phyloP scores from a whole-genome alignment of 2,797 vertebrate species.

The Trachurus trachurus region DNA sequence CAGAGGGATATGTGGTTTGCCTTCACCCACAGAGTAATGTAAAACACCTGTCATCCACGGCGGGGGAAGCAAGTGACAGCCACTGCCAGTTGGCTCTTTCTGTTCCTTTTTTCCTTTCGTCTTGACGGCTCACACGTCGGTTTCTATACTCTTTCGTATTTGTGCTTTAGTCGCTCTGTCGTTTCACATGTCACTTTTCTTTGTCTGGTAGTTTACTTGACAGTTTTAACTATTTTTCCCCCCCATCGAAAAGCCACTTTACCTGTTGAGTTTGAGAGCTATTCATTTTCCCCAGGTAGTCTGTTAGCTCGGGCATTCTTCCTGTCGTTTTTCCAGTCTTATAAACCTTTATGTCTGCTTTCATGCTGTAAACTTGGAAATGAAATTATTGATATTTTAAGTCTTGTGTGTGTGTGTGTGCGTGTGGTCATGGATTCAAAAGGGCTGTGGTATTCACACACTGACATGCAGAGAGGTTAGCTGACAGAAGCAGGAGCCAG shows the following conservation, averaged over 20 bases:
- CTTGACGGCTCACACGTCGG: conserved; percentile 51
- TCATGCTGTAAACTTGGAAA: conserved; percentile 41
- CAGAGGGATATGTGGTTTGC: conserved; percentile 33
- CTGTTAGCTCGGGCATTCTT: conserved; percentile 24
- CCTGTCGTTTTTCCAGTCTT: conserved; percentile 42
- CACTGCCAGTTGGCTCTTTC: conserved; percentile 53
- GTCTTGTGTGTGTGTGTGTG: background rate
- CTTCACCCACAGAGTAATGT: conserved; percentile 65
- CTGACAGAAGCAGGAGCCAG: conserved; percentile 37
- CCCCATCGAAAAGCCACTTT: conserved; percentile 36
- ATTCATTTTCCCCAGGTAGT: conserved; percentile 39
- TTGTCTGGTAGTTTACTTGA: conserved; percentile 60
- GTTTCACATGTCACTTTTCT: conserved; percentile 56
- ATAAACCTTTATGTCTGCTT: conserved; percentile 50
- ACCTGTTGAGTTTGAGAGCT: conserved; percentile 46
- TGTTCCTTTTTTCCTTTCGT: conserved; percentile 57
- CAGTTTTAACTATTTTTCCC: conserved; percentile 52
- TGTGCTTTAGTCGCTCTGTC: conserved; percentile 67
- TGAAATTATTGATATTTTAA: conserved; percentile 38
- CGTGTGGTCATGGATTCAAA: conserved; percentile 19
- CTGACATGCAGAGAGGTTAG: background rate
- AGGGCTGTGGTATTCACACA: conserved; percentile 12
- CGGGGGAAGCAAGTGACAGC: conserved; percentile 67
- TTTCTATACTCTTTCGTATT: conserved; percentile 37
- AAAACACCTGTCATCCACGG: conserved; percentile 76